Evolutionary conservation across 2,113 vertebrate genomes (phyloP), one percentile per base, ranked within the genome.

Genomic region (Chaenogobius annularis): DNA sequence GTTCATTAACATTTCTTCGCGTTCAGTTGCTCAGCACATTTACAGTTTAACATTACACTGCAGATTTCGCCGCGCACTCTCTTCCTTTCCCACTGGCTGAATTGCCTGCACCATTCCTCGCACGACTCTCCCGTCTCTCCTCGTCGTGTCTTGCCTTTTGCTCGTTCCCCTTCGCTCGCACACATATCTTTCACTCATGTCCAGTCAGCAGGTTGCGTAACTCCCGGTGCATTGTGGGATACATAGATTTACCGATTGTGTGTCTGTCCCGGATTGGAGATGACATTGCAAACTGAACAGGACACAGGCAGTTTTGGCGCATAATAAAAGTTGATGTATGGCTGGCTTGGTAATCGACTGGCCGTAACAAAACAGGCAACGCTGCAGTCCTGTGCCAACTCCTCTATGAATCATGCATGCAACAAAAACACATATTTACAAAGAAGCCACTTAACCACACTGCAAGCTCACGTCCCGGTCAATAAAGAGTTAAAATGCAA

Each of bases 241-340:
- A 72, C 81, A 85, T 78, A 83, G 59, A 76, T 81, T 74, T 72
- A 62, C 48, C 64, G 64, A 35, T 62, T 61, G 50, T 65, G 62
- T 50, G 47, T 68, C 78, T 78, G 72, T 81, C 68, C 80, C 69
- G 80, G 85, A 82, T 69, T 61, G 78, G 83, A 70, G 84, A 89
- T 90, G 90, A 91, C 88, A 87, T 81, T 89, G 91, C 84, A 90
- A 87, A 91, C 84, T 76, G 77, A 85, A 87, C 81, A 83, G 84
- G 89, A 88, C 83, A 62, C 78, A 75, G 77, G 81, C 81, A 80
- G 74, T 87, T 90, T 92, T 89, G 83, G 88, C 88, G 89, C 89
- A 91, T 87, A 90, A 91, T 92, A 90, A 92, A 92, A 91, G 80
- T 83, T 90, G 88, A 93, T 91, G 84, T 90, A 90, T 91, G 77